Evolutionary conservation across 2,113 vertebrate species (phyloP).

Genomic region (Misgurnus mizolepis): DNA sequence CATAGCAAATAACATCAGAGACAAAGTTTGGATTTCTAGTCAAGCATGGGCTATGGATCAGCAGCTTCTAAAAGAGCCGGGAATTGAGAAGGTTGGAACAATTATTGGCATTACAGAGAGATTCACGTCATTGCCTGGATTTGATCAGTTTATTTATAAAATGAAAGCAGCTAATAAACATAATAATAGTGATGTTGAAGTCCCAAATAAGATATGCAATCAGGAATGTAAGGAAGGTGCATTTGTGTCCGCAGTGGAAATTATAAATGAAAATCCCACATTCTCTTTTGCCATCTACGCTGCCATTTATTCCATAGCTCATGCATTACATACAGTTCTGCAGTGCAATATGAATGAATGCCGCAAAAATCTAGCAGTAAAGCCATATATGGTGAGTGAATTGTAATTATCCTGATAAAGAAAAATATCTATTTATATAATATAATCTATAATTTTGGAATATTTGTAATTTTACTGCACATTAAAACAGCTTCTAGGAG

Average conservation of each 20-base stretch:
- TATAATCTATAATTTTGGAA: too few species aligned
- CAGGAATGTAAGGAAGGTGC: constrained; percentile 67
- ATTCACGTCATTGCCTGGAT: constrained; percentile 59
- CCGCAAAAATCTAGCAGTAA: constrained; percentile 58
- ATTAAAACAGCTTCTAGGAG: constrained; percentile 53
- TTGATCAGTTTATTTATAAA: constrained; percentile 64
- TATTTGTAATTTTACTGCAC: neutral
- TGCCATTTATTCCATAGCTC: constrained; percentile 40
- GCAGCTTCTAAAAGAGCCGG: too few species aligned
- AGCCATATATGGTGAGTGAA: constrained; percentile 78
- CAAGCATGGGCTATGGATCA: constrained; percentile 68
- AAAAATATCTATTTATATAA: too few species aligned
- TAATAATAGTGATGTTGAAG: neutral
- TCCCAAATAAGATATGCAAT: neutral
- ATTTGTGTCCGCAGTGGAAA: rapidly evolving
- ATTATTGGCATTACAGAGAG: constrained; percentile 50
- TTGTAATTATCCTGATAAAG: neutral
- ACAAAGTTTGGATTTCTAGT: constrained; percentile 81
- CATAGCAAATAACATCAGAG: constrained; percentile 68
- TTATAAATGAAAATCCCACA: constrained; percentile 25
- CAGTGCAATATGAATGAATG: constrained; percentile 71
- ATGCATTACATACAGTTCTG: constrained; percentile 74
- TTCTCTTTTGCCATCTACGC: constrained; percentile 73
- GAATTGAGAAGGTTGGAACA: too few species aligned
- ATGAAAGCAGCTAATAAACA: neutral